These are phyloP conservation scores for Pantala flavescens DNA, from an alignment of 1,140 invertebrate species.

Conservation along the genomic window DNA sequence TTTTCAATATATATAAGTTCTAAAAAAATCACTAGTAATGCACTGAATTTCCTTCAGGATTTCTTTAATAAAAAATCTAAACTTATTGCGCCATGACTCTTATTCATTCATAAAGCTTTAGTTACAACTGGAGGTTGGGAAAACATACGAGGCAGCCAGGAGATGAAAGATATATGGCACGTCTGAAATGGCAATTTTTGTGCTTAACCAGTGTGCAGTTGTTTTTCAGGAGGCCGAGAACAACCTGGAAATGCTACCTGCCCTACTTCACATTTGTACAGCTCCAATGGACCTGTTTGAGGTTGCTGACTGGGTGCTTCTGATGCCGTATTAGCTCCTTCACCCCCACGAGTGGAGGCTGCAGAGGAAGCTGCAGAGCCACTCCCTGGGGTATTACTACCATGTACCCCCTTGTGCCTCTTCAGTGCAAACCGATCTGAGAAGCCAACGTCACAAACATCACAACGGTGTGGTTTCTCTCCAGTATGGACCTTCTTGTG, in stretches of 20 bases:
- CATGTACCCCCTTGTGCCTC: conserved; percentile 63
- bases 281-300: conserved; percentile 35
- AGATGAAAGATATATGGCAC: neutral
- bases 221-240: conserved; percentile 21
- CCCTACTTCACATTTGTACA: conserved; percentile 41
- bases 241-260: conserved; percentile 36
- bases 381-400: conserved; percentile 31
- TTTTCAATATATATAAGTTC: neutral
- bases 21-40: neutral
- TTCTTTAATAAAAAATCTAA: neutral
- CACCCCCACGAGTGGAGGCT: conserved; percentile 19
- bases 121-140: too few relatives aligned
- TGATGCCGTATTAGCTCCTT: conserved; percentile 22
- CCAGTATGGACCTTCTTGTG: conserved; percentile 53
- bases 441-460: conserved; percentile 78
- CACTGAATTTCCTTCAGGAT: neutral
- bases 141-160: too few relatives aligned
- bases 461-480: conserved; percentile 44
- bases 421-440: conserved; percentile 71
- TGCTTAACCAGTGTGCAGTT: neutral
- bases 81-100: too few relatives aligned
- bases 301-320: conserved; percentile 33
- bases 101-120: too few relatives aligned
- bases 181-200: neutral
- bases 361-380: conserved; percentile 27